Evolutionary conservation across 2,888 invertebrate genomes (phyloP), one percentile per base, ranked within the genome.

Genomic region (Phortica okadai): DNA sequence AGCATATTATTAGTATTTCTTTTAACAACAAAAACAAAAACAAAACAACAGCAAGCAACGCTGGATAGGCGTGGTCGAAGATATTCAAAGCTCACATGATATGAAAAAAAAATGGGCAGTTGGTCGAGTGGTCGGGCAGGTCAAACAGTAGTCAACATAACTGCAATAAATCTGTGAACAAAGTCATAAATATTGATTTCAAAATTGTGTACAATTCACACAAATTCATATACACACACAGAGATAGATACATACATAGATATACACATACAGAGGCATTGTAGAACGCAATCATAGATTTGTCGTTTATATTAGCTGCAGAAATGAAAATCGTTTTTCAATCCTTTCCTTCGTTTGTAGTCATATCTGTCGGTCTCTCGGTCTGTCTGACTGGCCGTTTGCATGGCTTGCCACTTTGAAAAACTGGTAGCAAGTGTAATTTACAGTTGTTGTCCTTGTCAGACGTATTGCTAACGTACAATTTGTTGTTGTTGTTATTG

Each of bases 301-400:
- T 88, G 88, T 83, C 82, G 82, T 82, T 86, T 83, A 82, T 87
- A 87, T 87, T 87, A 87, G 87, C 86, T 86, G 85, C 84, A 82
- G 85, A 84, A 86, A 87, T 84, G 86, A 84, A 87, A 86, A 87
- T 86, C 86, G 84, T 79, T 87, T 87, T 87, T 81, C 81, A 87
- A 86, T 87, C 82, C 80, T 81, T 87, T 83, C 87, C 82, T 80
- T 76, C 85, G 79, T 79, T 82, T 85, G 80, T 87, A 14, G 33
- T 33, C 33, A 44, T 33, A 33, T 33, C 33, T 33, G 33, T 33
- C 21, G 21, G 21, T 21, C 21, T 21, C 21, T 21, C 21, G 21
- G 54, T 72, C 16, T 82, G 78, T 81, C 21, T 62, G 62, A 10
- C 1, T 25, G 1, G 50, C 50, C 8, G 33, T 33, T 50, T 50